A percentile compares a stretch with the other conserved stretches of the same genome.
Conservation (phyloP, 2,797 vertebrate genomes). For the Oreortyx pictus region DNA sequence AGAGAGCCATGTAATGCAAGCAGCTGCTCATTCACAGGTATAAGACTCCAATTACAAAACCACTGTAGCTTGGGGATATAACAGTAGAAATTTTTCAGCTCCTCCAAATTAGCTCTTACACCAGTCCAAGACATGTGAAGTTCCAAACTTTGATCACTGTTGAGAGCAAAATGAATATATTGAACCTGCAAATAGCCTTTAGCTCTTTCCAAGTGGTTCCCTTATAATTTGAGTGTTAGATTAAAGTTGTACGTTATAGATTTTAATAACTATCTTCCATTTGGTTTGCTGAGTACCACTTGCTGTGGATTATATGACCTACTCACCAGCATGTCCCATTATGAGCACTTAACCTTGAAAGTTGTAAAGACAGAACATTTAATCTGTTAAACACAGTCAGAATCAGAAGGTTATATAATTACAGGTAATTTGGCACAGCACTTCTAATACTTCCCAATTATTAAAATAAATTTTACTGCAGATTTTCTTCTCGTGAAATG, state of each 20-base stretch:
- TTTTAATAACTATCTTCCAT: slow-evolving; percentile 67
- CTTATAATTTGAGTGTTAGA: slow-evolving; percentile 65
- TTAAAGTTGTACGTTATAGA: slow-evolving; percentile 56
- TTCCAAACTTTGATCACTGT: slow-evolving; percentile 65
- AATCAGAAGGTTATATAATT: slow-evolving; percentile 73
- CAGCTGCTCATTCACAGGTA: background rate
- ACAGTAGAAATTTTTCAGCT: slow-evolving; percentile 2
- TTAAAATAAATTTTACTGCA: slow-evolving; percentile 64
- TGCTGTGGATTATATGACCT: slow-evolving; percentile 63
- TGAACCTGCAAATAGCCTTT: slow-evolving; percentile 69
- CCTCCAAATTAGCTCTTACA: slow-evolving; percentile 55
- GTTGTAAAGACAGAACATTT: slow-evolving; percentile 72
- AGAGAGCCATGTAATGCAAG: background rate
- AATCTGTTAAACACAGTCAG: slow-evolving; percentile 75
- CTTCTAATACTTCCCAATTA: slow-evolving; percentile 61
- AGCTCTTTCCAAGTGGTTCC: slow-evolving; percentile 57
- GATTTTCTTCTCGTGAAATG: slow-evolving; percentile 4
- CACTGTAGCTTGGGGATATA: background rate
- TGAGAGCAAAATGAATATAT: slow-evolving; percentile 60
- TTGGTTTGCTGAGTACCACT: slow-evolving; percentile 61
- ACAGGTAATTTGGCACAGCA: slow-evolving; percentile 62
- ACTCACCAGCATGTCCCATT: slow-evolving; percentile 63
- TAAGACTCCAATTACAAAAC: slow-evolving; percentile 25
- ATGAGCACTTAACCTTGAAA: slow-evolving; percentile 67
- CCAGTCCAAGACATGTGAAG: background rate